These are phyloP conservation scores for Nymphalis polychloros DNA, from an alignment of 2,888 invertebrate species.

Conservation along the genomic window DNA sequence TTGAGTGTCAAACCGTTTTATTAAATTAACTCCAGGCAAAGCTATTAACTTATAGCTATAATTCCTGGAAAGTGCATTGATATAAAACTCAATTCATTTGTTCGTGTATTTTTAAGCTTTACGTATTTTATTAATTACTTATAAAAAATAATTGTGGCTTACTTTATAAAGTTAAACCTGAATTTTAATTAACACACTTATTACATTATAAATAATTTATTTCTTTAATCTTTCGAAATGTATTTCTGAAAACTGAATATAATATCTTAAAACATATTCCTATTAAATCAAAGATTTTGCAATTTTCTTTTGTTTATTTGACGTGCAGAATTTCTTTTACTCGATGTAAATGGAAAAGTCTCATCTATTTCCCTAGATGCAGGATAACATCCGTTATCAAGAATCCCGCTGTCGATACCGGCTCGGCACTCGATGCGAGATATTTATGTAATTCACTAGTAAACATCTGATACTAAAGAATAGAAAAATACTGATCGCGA, in stretches of 20 bases:
- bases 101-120: neutral
- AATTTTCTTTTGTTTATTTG: neutral
- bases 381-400: slow-evolving; percentile 3
- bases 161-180: too few species aligned
- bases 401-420: slow-evolving; percentile 25
- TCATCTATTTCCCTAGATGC: slow-evolving; percentile 11
- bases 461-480: slow-evolving; percentile 6
- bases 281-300: neutral
- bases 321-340: neutral
- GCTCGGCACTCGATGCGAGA: slow-evolving; percentile 8
- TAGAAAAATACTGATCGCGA: neutral
- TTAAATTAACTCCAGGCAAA: neutral
- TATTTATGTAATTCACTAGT: slow-evolving; percentile 14
- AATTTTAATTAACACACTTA: too few species aligned
- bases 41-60: too few species aligned
- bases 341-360: neutral
- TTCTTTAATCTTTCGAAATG: too few species aligned
- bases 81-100: too few species aligned
- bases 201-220: too few species aligned
- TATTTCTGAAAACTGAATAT: too few species aligned
- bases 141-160: neutral
- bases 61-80: too few species aligned
- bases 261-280: too few species aligned
- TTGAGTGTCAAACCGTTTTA: neutral
- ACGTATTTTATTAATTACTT: neutral